phyloP scores from a whole-genome alignment of 2,888 invertebrate species.

The Ophion obscuratus region DNA sequence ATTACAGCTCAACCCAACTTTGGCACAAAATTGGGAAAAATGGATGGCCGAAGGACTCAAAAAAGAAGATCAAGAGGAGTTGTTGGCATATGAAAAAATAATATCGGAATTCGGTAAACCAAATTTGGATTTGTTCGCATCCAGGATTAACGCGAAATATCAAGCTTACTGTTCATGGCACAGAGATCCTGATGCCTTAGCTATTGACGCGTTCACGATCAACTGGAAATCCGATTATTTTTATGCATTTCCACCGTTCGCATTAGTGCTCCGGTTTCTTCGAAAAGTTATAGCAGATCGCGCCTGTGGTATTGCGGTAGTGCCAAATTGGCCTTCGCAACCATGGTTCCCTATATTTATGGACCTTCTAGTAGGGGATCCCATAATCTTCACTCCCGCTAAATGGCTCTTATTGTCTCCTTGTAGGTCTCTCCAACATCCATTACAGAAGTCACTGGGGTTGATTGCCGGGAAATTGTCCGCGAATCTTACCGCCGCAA shows the following conservation, averaged over 20 bases:
- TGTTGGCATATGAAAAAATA: conserved; percentile 17
- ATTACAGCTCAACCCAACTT: conserved; percentile 49
- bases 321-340: too few relatives aligned
- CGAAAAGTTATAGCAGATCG: conserved; percentile 38
- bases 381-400: conserved; percentile 22
- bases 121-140: conserved; percentile 43
- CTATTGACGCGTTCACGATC: conserved; percentile 60
- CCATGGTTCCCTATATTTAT: neutral
- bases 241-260: conserved; percentile 65
- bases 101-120: too few relatives aligned
- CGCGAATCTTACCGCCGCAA: too few relatives aligned
- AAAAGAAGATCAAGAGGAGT: conserved; percentile 54
- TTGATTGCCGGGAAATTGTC: conserved; percentile 49
- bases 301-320: too few relatives aligned
- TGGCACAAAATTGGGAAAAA: conserved; percentile 57
- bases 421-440: conserved; percentile 49
- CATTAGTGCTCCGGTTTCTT: conserved; percentile 37
- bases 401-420: conserved; percentile 31
- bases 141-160: conserved; percentile 60
- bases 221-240: conserved; percentile 45
- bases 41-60: conserved; percentile 59
- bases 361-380: conserved; percentile 22
- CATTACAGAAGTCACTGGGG: conserved; percentile 29
- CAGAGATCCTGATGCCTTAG: conserved; percentile 58
- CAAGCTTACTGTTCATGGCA: conserved; percentile 55